Percentiles rank a stretch among this genome's conserved stretches.
These are phyloP conservation scores for Antheraea mylitta DNA, from an alignment of 1,140 invertebrate species.

Conservation along the genomic window DNA sequence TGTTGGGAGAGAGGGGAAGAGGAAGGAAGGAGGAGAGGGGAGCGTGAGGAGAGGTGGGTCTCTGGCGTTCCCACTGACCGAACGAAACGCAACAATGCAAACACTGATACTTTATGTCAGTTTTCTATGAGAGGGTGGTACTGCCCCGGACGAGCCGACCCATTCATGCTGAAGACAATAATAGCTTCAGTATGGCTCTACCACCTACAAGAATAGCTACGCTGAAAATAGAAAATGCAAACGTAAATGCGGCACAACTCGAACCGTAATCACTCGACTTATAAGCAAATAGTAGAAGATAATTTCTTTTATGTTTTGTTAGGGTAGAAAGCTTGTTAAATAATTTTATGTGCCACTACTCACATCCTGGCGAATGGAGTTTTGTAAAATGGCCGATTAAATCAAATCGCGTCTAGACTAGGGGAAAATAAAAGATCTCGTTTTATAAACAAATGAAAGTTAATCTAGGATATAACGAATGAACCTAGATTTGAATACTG, in stretches of 20 bases:
- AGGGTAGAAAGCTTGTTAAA: constrained; percentile 50
- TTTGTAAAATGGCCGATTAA: constrained; percentile 45
- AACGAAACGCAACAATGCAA: too few relatives aligned
- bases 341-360: constrained; percentile 50
- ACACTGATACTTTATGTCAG: too few relatives aligned
- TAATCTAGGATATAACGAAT: background rate
- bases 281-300: constrained; percentile 22
- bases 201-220: too few relatives aligned
- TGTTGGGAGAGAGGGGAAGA: too few relatives aligned
- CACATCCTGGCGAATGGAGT: constrained; percentile 39
- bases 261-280: background rate
- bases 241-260: background rate
- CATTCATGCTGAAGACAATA: too few relatives aligned
- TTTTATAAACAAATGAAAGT: background rate
- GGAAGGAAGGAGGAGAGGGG: too few relatives aligned
- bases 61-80: too few relatives aligned
- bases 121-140: too few relatives aligned
- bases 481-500: background rate
- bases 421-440: constrained; percentile 22
- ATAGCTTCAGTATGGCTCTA: too few relatives aligned
- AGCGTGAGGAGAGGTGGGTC: too few relatives aligned
- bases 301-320: constrained; percentile 40
- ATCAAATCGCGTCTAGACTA: constrained; percentile 43
- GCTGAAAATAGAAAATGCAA: background rate
- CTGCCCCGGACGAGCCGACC: too few relatives aligned